phyloP scores from a whole-genome alignment of 2,797 vertebrate genomes.

The Ctenochaetus hawaiiensis region DNA sequence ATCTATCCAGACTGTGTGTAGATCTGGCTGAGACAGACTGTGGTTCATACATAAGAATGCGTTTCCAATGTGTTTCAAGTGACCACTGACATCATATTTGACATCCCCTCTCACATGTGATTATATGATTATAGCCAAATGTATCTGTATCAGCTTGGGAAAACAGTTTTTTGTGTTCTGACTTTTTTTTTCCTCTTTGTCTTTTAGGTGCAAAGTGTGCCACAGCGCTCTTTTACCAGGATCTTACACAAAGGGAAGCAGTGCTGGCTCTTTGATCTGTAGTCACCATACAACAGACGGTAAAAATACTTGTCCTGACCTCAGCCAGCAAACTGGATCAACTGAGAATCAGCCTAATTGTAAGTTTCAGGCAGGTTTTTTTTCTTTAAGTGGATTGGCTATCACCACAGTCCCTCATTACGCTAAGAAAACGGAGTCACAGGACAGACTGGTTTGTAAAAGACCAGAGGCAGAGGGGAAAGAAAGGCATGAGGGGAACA shows the following conservation, averaged over 20 bases:
- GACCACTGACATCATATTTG: neutral
- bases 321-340: neutral
- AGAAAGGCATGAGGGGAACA: conserved; percentile 18
- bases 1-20: neutral
- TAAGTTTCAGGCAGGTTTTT: conserved; percentile 17
- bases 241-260: conserved; percentile 56
- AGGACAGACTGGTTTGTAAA: conserved; percentile 45
- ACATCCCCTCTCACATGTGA: neutral
- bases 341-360: conserved; percentile 1
- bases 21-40: neutral
- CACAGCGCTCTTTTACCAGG: conserved; percentile 60
- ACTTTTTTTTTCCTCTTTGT: conserved; percentile 15
- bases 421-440: conserved; percentile 46
- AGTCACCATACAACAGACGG: conserved; percentile 46
- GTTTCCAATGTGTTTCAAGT: conserved; percentile 32
- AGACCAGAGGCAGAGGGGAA: neutral
- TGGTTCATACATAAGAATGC: conserved; percentile 7
- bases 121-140: neutral
- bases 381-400: conserved; percentile 51
- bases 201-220: conserved; percentile 73
- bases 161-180: neutral
- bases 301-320: neutral
- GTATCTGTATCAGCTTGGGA: neutral
- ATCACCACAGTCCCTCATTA: conserved; percentile 60
- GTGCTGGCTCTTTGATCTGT: conserved; percentile 60